Evolutionary conservation across 30 jellyfish, hydroid and myxozoan genomes (phyloP).

Genomic region (Clytia hemisphaerica): DNA sequence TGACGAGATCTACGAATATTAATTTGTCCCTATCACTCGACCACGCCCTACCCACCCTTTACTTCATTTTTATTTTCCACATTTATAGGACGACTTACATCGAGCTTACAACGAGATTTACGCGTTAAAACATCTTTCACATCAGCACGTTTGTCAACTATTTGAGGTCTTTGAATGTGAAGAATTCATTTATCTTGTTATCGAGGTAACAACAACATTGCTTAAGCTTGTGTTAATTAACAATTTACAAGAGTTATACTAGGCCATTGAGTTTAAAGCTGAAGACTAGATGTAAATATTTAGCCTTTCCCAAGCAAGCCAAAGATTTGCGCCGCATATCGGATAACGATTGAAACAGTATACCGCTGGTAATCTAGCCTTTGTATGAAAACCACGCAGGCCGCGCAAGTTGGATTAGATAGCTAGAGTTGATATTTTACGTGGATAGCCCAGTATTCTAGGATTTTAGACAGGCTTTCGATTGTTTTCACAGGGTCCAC

Average conservation of each 20-base stretch:
- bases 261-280: background rate
- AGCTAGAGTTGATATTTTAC: too few species aligned
- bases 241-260: background rate
- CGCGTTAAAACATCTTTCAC: conserved; percentile 52
- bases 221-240: background rate
- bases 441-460: too few species aligned
- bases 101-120: conserved; percentile 62
- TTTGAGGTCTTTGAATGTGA: conserved; percentile 63
- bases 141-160: conserved; percentile 69
- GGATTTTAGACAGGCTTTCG: too few species aligned
- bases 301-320: too few species aligned
- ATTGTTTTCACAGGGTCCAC: too few species aligned
- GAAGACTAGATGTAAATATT: background rate
- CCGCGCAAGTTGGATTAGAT: too few species aligned
- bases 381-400: too few species aligned
- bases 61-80: background rate
- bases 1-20: too few species aligned
- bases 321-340: too few species aligned
- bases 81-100: conserved; percentile 55
- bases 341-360: too few species aligned
- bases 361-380: too few species aligned
- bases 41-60: background rate
- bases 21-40: conserved; percentile 2
- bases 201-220: conserved; percentile 41
- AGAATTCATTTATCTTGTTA: conserved; percentile 44